A percentile compares a stretch with the other conserved stretches of the same genome.
Conservation (phyloP, 2,888 invertebrate species). For the Allygus modestus region DNA sequence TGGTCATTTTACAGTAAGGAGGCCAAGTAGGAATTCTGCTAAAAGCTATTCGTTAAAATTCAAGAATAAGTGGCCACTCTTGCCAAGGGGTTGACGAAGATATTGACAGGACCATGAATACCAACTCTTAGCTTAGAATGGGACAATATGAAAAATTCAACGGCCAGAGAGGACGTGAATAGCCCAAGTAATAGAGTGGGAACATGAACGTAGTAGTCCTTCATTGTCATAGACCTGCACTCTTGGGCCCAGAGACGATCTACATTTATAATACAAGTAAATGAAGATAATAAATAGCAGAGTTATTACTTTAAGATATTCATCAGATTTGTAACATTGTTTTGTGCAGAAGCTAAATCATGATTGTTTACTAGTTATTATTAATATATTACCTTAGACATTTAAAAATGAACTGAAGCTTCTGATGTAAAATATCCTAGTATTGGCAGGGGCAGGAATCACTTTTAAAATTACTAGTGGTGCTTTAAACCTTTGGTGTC, state of each 20-base stretch:
- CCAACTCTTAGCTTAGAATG: constrained; percentile 2
- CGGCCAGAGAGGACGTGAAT: constrained; percentile 8
- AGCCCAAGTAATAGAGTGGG: constrained; percentile 12
- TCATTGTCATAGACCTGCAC: not conserved
- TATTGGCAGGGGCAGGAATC: too few species aligned
- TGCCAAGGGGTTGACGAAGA: constrained; percentile 1
- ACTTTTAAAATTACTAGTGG: too few species aligned
- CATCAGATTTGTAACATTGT: too few species aligned
- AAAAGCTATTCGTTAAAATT: constrained; percentile 45
- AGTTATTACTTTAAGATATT: too few species aligned
- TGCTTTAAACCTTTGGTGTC: too few species aligned
- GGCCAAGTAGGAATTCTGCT: constrained; percentile 35
- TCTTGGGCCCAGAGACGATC: not conserved
- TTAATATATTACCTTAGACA: too few species aligned
- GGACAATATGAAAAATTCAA: constrained; percentile 45
- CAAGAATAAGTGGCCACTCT: constrained; percentile 34
- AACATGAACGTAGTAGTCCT: not conserved
- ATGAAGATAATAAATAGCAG: not conserved
- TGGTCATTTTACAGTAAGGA: constrained; percentile 5
- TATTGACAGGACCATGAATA: constrained; percentile 33
- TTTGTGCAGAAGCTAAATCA: too few species aligned
- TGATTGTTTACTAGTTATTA: too few species aligned
- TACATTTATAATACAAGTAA: not conserved
- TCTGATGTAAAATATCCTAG: too few species aligned
- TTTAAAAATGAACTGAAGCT: too few species aligned